A percentile compares a stretch with the other conserved stretches of the same genome.
These are phyloP conservation scores for Perizoma flavofasciatum DNA, from an alignment of 2,888 invertebrate genomes.

Conservation along the genomic window DNA sequence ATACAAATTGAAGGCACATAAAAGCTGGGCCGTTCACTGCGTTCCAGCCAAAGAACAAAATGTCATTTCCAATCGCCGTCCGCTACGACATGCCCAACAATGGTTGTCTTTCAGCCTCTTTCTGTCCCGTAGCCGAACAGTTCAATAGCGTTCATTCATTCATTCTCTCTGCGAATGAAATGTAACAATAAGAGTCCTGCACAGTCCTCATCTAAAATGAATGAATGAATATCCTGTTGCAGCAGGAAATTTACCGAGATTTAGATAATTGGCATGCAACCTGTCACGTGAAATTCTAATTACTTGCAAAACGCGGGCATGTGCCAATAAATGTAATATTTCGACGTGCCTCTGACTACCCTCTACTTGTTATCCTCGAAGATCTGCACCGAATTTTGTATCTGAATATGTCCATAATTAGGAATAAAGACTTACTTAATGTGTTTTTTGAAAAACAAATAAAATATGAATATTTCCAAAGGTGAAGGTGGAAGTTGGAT, in stretches of 20 bases:
- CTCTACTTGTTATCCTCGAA: too few relatives aligned
- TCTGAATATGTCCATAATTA: too few relatives aligned
- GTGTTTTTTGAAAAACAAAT: too few relatives aligned
- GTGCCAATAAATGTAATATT: too few relatives aligned
- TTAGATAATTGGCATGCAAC: too few relatives aligned
- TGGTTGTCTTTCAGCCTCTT: slow-evolving; percentile 58
- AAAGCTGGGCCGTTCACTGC: neutral
- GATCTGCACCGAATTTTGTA: too few relatives aligned
- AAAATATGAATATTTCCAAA: too few relatives aligned
- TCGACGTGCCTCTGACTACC: too few relatives aligned
- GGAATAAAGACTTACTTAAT: too few relatives aligned
- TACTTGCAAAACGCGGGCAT: too few relatives aligned
- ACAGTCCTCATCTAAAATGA: neutral
- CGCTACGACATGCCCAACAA: slow-evolving; percentile 53
- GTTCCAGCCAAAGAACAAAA: slow-evolving; percentile 14
- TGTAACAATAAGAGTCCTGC: slow-evolving; percentile 52
- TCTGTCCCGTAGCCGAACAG: slow-evolving; percentile 32
- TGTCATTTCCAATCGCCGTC: slow-evolving; percentile 49
- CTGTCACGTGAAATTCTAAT: too few relatives aligned
- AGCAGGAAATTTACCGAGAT: neutral
- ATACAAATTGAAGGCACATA: neutral
- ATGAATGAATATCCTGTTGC: neutral
- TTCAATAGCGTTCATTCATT: slow-evolving; percentile 52
- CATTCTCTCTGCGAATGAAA: slow-evolving; percentile 53
- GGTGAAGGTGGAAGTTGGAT: too few relatives aligned